phyloP scores from a whole-genome alignment of 2,888 invertebrate species.

The Nephrotoma guestfalica region DNA sequence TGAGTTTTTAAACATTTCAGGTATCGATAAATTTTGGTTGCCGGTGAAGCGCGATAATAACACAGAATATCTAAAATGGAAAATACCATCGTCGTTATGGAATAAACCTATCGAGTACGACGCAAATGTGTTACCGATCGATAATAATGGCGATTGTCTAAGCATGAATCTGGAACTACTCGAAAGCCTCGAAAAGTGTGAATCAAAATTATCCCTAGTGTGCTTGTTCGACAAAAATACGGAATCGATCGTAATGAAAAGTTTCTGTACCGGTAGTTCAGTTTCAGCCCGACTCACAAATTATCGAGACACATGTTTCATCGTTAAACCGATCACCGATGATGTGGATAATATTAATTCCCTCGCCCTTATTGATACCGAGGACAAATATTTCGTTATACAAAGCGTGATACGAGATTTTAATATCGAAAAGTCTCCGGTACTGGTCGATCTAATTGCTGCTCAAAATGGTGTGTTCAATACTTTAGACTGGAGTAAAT shows the following conservation, averaged over 20 bases:
- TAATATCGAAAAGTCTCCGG: not conserved
- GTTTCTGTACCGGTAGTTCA: not conserved
- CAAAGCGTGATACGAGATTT: not conserved
- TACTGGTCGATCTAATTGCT: not conserved
- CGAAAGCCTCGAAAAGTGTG: not conserved
- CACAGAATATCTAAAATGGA: not conserved
- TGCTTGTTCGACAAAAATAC: not conserved
- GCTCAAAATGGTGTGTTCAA: not conserved
- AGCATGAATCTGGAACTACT: not conserved
- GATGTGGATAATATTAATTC: not conserved
- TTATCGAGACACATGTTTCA: not conserved
- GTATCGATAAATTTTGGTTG: not conserved
- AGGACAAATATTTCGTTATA: not conserved
- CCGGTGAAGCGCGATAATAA: not conserved
- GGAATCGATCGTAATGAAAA: not conserved
- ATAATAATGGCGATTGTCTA: not conserved
- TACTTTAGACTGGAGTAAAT: not conserved
- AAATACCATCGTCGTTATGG: not conserved
- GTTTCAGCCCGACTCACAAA: not conserved
- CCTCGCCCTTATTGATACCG: not conserved
- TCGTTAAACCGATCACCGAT: not conserved
- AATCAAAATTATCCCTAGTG: not conserved
- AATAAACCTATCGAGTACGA: not conserved
- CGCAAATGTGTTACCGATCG: not conserved
- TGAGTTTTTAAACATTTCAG: not conserved